phyloP scores from a whole-genome alignment of 1,140 invertebrate species.

The Nylanderia fulva region DNA sequence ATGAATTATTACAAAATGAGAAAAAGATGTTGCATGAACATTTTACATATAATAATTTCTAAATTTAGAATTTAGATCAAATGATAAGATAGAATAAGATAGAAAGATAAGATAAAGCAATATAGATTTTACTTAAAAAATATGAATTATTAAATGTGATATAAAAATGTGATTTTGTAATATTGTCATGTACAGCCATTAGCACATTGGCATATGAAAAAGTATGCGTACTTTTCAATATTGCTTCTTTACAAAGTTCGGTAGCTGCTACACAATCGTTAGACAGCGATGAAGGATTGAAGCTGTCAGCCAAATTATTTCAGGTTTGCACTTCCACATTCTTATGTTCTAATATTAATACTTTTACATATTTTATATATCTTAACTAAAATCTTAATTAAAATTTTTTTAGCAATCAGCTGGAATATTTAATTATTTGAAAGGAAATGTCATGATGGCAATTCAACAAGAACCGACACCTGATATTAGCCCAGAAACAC shows the following conservation, averaged over 20 bases:
- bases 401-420: constrained; percentile 91
- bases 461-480: constrained; percentile 98
- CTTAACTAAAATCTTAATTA: constrained; percentile 23
- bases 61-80: not conserved
- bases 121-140: not conserved
- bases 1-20: not conserved
- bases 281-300: constrained; percentile 97
- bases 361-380: constrained; percentile 20
- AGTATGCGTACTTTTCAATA: constrained; percentile 98
- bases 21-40: not conserved
- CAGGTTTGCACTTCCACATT: constrained; percentile 88
- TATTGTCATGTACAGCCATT: constrained; percentile 88
- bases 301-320: constrained; percentile 96
- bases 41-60: constrained; percentile 6
- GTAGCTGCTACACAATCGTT: constrained; percentile 94
- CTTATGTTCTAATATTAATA: constrained; percentile 31
- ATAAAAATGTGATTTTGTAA: constrained; percentile 37
- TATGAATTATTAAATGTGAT: constrained; percentile 32
- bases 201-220: constrained; percentile 96
- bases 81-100: not conserved
- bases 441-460: constrained; percentile 93
- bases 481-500: constrained; percentile 96
- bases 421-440: constrained; percentile 96
- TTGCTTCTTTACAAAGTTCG: constrained; percentile 96
- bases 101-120: constrained; percentile 19